Evolutionary conservation across 2,113 vertebrate genomes (phyloP).

Genomic region (Miniopterus natalensis): DNA sequence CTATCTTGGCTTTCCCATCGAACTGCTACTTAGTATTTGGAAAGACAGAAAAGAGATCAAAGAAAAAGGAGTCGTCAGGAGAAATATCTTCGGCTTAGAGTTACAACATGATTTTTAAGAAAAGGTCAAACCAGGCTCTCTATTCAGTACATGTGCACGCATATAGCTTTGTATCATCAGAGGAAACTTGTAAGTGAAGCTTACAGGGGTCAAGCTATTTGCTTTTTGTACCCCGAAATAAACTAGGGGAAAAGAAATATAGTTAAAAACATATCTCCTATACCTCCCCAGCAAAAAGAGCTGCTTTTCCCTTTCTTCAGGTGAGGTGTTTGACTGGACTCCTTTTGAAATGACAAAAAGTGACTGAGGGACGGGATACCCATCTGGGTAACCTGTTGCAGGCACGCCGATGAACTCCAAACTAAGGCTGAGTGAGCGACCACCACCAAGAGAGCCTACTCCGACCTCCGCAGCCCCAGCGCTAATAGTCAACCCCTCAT

Average conservation of each 20-base stretch:
- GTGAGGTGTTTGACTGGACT: neutral
- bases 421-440: neutral
- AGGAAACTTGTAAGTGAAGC: neutral
- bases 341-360: neutral
- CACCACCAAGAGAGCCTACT: accelerated
- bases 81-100: neutral
- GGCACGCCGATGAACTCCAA: neutral
- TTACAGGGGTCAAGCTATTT: neutral
- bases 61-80: neutral
- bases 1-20: neutral
- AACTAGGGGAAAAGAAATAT: neutral
- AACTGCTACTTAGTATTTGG: neutral
- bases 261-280: neutral
- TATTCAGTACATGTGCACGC: neutral
- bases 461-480: neutral
- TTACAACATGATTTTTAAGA: neutral
- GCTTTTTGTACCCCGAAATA: neutral
- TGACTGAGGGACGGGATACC: neutral
- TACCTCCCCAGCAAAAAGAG: neutral
- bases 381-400: neutral
- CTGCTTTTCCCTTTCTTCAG: slow-evolving; percentile 35
- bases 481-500: neutral
- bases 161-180: neutral
- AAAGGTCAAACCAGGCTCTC: neutral
- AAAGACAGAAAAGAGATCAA: neutral